Percentiles rank a stretch among this genome's conserved stretches.
phyloP scores from a whole-genome alignment of 2,888 invertebrate genomes.

The Laspeyria flexula region DNA sequence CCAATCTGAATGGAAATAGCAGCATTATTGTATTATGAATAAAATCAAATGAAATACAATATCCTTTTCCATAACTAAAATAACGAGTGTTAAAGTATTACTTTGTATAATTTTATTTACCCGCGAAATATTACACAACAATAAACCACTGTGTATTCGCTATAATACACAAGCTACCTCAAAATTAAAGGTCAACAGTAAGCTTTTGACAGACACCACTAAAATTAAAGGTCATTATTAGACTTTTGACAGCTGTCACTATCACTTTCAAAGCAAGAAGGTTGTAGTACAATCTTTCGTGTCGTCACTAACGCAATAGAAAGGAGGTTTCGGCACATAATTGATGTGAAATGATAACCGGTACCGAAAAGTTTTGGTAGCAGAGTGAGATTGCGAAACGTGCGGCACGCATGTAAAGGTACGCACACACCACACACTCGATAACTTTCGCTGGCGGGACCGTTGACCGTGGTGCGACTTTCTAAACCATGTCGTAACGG shows the following conservation, averaged over 20 bases:
- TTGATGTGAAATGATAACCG: slow-evolving; percentile 33
- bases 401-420: slow-evolving; percentile 61
- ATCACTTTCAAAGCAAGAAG: too few relatives aligned
- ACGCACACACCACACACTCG: slow-evolving; percentile 65
- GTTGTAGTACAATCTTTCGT: too few relatives aligned
- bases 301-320: slow-evolving; percentile 41
- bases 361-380: slow-evolving; percentile 38
- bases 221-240: not conserved
- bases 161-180: too few relatives aligned
- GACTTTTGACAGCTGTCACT: slow-evolving; percentile 32
- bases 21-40: too few relatives aligned
- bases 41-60: not conserved
- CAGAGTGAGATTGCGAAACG: slow-evolving; percentile 56
- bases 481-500: slow-evolving; percentile 83
- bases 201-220: too few relatives aligned
- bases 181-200: too few relatives aligned
- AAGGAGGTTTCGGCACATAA: slow-evolving; percentile 31
- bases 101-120: too few relatives aligned
- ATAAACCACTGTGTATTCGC: too few relatives aligned
- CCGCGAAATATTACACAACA: too few relatives aligned
- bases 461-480: slow-evolving; percentile 83
- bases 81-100: too few relatives aligned
- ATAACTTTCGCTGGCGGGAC: slow-evolving; percentile 81
- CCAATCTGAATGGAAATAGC: not conserved
- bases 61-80: not conserved